phyloP scores from a whole-genome alignment of 1,140 invertebrate genomes.

The Trichonephila clavata region DNA sequence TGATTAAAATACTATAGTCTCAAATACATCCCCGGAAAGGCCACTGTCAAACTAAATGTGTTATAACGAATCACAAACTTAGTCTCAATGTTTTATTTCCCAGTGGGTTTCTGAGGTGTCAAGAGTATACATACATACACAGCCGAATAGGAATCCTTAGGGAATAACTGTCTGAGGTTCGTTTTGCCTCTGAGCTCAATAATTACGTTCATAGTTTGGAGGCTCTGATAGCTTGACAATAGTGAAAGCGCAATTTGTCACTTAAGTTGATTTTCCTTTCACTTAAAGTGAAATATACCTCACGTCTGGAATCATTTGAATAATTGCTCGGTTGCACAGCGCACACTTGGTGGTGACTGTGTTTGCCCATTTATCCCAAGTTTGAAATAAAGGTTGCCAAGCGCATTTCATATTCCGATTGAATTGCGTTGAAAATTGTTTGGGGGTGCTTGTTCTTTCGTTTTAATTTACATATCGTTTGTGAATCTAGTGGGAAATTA shows the following conservation, averaged over 20 bases:
- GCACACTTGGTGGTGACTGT: not conserved
- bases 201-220: constrained; percentile 42
- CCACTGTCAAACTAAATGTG: not conserved
- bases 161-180: constrained; percentile 45
- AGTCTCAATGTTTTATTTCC: constrained; percentile 8
- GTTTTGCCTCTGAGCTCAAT: constrained; percentile 25
- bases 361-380: not conserved
- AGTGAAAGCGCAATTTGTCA: constrained; percentile 54
- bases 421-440: no score
- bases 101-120: not conserved
- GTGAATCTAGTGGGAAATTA: no score
- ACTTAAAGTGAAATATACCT: constrained; percentile 54
- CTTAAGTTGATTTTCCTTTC: constrained; percentile 44
- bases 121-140: not conserved
- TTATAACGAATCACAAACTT: constrained; percentile 5
- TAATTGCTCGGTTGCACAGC: constrained; percentile 23
- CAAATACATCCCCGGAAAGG: no score
- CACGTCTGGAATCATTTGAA: constrained; percentile 39
- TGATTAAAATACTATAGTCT: no score
- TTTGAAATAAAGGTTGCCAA: not conserved
- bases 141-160: not conserved
- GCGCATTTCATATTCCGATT: no score
- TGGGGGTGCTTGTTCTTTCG: no score
- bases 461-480: no score
- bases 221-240: constrained; percentile 44